Evolutionary conservation across 37 sponge, comb jelly and placozoan genomes (phyloP), one percentile per base, ranked within the genome.

Genomic region (Chondrilla cf. caribensis): DNA sequence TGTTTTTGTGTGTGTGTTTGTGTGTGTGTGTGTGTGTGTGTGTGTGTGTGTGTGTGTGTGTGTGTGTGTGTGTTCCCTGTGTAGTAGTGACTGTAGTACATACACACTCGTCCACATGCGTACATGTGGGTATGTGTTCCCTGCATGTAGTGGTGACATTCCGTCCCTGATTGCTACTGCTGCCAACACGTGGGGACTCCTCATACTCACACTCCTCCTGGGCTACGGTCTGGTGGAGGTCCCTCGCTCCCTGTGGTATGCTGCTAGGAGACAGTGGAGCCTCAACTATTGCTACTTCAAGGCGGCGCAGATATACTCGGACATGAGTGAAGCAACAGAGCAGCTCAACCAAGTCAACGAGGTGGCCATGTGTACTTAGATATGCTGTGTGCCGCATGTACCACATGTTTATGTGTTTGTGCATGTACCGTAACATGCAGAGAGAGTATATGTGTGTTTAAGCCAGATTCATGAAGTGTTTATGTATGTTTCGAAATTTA

Each of bases 181-280:
- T 1, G 88, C 90, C 78, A 98, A 98, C 87, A 93, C 94, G n/a
- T 98, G 99, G 99, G 99, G 96, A 0, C 86, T 98, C 78, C 60
- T 98, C 18, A 86, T 98, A 38, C 87, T 98, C 18, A 89, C 95
- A 3, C 51, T 98, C 21, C 90, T 98, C 18, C 86, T 98, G 36
- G 99, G 99, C 3, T 98, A 98, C 71, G 99, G 99, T 0, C 58
- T 98, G 35, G 99, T 98, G 55, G 96, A 98, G 87, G 87, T 97
- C 2, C 92, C 93, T 7, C 70, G 86, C 24, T 39, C 58, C 0
- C 68, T 95, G 58, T 88, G 89, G 87, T 58, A 93, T 41, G 82
- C 87, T 17, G 83, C 93, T 3, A 60, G 87, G n/a, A 35, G 80
- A 38, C 70, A 47, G 36, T 87, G 86, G 77, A 70, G 62, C 25